Conservation (phyloP, 2,888 invertebrate genomes). For the Aleiodes leptofemur region DNA sequence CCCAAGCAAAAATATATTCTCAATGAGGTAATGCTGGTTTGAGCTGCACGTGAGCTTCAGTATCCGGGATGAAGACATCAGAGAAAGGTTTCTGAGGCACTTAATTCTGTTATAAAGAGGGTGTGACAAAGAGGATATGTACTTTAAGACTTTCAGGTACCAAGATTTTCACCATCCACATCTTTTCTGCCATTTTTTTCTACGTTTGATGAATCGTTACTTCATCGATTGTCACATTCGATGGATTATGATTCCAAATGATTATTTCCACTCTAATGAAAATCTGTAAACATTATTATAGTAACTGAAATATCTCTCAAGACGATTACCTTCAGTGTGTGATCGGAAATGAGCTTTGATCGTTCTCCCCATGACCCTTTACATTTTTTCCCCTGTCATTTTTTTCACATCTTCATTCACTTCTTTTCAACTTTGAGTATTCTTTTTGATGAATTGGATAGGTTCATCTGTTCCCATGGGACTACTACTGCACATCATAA, state of each 20-base stretch:
- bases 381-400: slow-evolving; percentile 6
- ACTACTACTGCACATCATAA: background rate
- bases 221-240: too few species aligned
- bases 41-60: too few species aligned
- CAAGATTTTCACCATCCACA: too few species aligned
- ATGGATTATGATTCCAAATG: too few species aligned
- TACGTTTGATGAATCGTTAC: too few species aligned
- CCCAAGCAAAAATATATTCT: background rate
- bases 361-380: slow-evolving; percentile 54
- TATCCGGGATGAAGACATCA: too few species aligned
- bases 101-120: too few species aligned
- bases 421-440: background rate
- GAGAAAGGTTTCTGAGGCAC: too few species aligned
- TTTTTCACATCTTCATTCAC: slow-evolving; percentile 37
- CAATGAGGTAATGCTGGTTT: background rate
- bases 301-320: slow-evolving; percentile 53
- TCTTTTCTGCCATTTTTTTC: too few species aligned
- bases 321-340: slow-evolving; percentile 71
- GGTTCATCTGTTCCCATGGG: background rate
- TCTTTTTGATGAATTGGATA: background rate
- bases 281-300: slow-evolving; percentile 6
- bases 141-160: too few species aligned
- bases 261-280: too few species aligned
- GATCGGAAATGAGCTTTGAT: slow-evolving; percentile 73
- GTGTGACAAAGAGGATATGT: too few species aligned